Evolutionary conservation across 2,113 vertebrate species (phyloP).

Genomic region (Oenanthe oenanthe): DNA sequence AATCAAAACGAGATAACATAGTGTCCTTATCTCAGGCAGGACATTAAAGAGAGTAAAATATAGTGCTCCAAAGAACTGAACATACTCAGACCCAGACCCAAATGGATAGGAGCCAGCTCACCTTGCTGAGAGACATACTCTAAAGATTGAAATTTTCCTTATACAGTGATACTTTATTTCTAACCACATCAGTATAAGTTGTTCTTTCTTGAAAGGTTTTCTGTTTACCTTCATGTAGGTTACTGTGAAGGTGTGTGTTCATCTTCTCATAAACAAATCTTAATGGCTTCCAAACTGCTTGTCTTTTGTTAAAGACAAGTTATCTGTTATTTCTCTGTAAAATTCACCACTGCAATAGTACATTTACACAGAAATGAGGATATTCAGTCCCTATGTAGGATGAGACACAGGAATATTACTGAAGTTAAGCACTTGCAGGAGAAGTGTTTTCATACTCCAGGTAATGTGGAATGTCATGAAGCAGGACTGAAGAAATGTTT

Average conservation of each 20-base stretch:
- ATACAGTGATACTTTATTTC: neutral
- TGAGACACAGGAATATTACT: neutral
- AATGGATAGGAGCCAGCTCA: neutral
- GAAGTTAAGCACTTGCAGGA: neutral
- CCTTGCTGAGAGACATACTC: neutral
- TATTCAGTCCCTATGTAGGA: neutral
- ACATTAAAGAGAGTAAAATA: neutral
- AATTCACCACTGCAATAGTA: neutral
- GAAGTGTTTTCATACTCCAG: neutral
- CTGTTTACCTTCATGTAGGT: neutral
- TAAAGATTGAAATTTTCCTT: neutral
- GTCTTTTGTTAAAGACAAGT: neutral
- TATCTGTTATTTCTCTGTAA: neutral
- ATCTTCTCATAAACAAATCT: neutral
- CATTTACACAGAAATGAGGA: neutral
- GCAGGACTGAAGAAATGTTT: neutral
- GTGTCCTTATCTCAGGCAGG: neutral
- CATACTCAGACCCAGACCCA: neutral
- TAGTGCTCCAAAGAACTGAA: neutral
- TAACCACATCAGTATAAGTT: neutral
- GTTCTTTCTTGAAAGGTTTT: neutral
- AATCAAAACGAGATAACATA: neutral
- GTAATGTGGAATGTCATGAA: neutral
- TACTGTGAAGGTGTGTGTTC: neutral
- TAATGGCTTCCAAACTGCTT: neutral